Evolutionary conservation across 2,888 invertebrate genomes (phyloP).

Genomic region (Pheosia tremula): DNA sequence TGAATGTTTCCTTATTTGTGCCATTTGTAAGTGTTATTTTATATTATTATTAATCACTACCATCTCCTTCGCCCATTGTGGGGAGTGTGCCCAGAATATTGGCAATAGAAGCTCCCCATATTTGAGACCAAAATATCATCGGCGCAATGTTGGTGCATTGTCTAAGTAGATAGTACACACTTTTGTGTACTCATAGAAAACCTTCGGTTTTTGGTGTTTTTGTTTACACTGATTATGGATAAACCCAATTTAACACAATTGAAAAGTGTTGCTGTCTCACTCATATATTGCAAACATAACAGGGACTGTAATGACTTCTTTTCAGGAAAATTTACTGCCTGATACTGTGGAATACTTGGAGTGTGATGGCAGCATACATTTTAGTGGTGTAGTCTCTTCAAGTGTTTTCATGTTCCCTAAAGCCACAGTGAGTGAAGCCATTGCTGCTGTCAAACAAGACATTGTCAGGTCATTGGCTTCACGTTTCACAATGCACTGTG

Average conservation of each 20-base stretch:
- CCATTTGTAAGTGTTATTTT: constrained; percentile 85
- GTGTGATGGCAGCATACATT: constrained; percentile 88
- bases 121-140: too few species aligned
- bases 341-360: constrained; percentile 80
- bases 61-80: too few species aligned
- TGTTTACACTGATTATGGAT: too few species aligned
- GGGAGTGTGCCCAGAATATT: too few species aligned
- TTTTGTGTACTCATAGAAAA: too few species aligned
- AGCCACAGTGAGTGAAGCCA: constrained; percentile 89
- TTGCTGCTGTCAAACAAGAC: constrained; percentile 91
- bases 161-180: too few species aligned
- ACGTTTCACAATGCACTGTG: constrained; percentile 96
- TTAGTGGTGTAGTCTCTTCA: constrained; percentile 89
- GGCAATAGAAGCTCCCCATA: too few species aligned
- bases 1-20: constrained; percentile 88
- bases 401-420: constrained; percentile 92
- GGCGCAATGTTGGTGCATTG: too few species aligned
- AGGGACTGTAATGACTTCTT: constrained; percentile 4
- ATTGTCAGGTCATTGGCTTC: constrained; percentile 93
- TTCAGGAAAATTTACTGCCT: constrained; percentile 76
- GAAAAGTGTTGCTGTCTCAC: too few species aligned
- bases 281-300: too few species aligned
- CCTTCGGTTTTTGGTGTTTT: too few species aligned
- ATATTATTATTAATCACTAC: constrained; percentile 3
- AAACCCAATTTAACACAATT: too few species aligned